A percentile compares a stretch with the other conserved stretches of the same genome.
Evolutionary conservation across 2,113 vertebrate genomes (phyloP).

Genomic region (Tringa solitaria): DNA sequence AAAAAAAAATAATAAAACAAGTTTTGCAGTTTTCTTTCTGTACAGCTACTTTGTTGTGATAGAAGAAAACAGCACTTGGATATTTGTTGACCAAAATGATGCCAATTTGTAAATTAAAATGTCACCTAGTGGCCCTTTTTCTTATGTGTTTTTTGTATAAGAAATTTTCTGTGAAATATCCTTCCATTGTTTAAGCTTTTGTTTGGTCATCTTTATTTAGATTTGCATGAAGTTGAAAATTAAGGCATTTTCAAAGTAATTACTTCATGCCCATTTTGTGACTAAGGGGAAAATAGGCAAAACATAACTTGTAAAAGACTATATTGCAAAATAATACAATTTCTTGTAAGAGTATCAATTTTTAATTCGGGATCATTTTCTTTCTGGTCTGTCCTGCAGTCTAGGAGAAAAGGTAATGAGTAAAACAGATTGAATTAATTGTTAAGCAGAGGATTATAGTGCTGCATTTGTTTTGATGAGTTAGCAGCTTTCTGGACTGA

Average conservation of each 20-base stretch:
- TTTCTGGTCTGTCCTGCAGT: constrained; percentile 78
- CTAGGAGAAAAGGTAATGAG: constrained; percentile 81
- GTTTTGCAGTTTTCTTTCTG: constrained; percentile 74
- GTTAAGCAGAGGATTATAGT: constrained; percentile 79
- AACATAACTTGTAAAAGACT: constrained; percentile 79
- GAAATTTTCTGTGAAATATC: constrained; percentile 88
- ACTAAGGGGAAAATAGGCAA: constrained; percentile 76
- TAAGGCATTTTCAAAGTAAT: constrained; percentile 83
- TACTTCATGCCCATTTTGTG: constrained; percentile 84
- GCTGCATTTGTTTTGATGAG: constrained; percentile 75
- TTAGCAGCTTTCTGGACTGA: constrained; percentile 79
- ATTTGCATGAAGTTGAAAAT: constrained; percentile 87
- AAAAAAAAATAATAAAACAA: constrained; percentile 68
- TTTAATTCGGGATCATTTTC: constrained; percentile 78
- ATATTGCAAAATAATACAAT: constrained; percentile 79
- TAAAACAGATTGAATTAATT: constrained; percentile 73
- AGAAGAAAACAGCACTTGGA: constrained; percentile 82
- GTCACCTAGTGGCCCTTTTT: constrained; percentile 98
- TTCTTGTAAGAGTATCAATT: constrained; percentile 75
- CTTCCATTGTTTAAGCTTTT: constrained; percentile 88
- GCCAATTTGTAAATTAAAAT: constrained; percentile 96
- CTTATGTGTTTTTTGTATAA: constrained; percentile 94
- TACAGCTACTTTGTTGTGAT: constrained; percentile 75
- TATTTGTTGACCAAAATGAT: constrained; percentile 95
- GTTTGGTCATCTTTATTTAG: constrained; percentile 85